Evolutionary conservation across 2,888 invertebrate genomes (phyloP).

Genomic region (Hemithea aestivaria): DNA sequence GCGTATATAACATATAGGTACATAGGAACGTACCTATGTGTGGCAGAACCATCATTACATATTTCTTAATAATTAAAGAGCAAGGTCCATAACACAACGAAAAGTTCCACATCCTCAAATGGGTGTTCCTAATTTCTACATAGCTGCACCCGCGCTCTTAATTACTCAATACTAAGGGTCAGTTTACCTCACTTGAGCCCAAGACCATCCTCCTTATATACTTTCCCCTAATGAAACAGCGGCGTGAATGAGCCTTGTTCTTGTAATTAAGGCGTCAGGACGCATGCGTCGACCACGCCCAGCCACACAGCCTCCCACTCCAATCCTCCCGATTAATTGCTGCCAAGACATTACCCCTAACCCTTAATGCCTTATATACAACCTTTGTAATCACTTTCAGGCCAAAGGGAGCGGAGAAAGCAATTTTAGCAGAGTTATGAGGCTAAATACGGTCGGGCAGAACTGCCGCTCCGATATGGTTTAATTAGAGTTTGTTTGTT

Average conservation of each 20-base stretch:
- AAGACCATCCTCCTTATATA: slow-evolving; percentile 22
- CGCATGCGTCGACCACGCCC: slow-evolving; percentile 76
- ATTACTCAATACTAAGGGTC: slow-evolving; percentile 33
- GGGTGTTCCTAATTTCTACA: not conserved
- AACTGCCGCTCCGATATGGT: too few relatives aligned
- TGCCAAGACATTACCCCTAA: slow-evolving; percentile 75
- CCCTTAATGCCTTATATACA: slow-evolving; percentile 67
- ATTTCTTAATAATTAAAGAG: too few relatives aligned
- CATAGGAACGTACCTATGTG: too few relatives aligned
- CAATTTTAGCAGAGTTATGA: slow-evolving; percentile 14
- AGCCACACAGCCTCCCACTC: slow-evolving; percentile 68
- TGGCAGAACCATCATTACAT: too few relatives aligned
- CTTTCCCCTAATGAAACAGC: slow-evolving; percentile 61
- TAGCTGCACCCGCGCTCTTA: slow-evolving; percentile 23
- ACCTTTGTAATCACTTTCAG: slow-evolving; percentile 34
- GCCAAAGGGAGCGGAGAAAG: slow-evolving; percentile 12
- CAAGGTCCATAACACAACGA: too few relatives aligned
- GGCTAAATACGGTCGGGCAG: too few relatives aligned
- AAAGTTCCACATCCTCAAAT: too few relatives aligned
- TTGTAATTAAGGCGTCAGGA: slow-evolving; percentile 62
- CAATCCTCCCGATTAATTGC: slow-evolving; percentile 62
- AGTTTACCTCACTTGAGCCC: slow-evolving; percentile 27
- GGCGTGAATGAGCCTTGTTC: slow-evolving; percentile 72
- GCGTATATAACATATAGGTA: too few relatives aligned
- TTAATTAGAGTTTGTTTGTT: too few relatives aligned